Base-by-base conservation (phyloP, 2,113 vertebrate genomes). In the Rhea pennata region DNA sequence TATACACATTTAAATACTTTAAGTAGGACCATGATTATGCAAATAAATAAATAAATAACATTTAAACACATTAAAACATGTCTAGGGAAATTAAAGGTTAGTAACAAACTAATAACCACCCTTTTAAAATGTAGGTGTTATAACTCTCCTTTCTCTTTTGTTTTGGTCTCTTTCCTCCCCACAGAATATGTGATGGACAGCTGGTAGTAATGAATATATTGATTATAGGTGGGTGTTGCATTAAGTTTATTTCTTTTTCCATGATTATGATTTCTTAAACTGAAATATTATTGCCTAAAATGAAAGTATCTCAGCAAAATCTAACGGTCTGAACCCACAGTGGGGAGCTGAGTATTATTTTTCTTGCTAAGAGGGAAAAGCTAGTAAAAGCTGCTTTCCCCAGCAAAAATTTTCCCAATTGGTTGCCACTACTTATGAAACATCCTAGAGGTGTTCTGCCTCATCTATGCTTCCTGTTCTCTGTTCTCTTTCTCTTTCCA, bases 41-140 rank as follows among this genome's bases (percentile, higher is more conserved):
- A 93, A 85, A 79, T 76, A 94, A 89, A n/a, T 61, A 77, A 90
- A 70, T 69, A 65, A 80, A 56, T 53, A 84, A 23, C 22, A 87
- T 82, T n/a, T n/a, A n/a, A n/a, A 17, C 14, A 93, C 6, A 74
- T 39, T 94, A 74, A 59, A 95, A 66, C n/a, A 78, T 39, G 91
- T 84, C 51, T 71, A 87, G 17, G 40, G 59, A 97, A 97, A 95
- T 96, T 95, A 95, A 29, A 93, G 66, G 51, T 70, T 92, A 6
- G 24, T 3, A 92, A 89, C 86, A 51, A 53, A 88, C 76, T 95
- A 96, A 88, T 77, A 93, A 20, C 21, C 90, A 7, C 91, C 12
- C 14, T 53, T 56, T 92, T 42, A 95, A 92, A 92, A 88, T 62
- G 23, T 67, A 90, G 58, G 36, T 74, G 19, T 22, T 93, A 4